These are phyloP conservation scores for Oasisia sp. DNA, from an alignment of 2,888 invertebrate species.

Conservation along the genomic window DNA sequence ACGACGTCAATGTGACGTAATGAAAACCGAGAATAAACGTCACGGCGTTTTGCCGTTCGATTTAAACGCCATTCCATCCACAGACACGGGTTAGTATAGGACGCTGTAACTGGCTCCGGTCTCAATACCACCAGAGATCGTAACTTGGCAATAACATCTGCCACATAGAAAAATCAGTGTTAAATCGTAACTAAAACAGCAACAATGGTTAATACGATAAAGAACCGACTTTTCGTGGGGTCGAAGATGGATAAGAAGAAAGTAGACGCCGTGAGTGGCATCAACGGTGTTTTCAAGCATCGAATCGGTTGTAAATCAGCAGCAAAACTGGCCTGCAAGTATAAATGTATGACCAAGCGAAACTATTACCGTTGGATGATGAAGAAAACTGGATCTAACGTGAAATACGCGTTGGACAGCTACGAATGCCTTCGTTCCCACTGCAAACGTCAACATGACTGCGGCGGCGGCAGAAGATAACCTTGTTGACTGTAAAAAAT, in stretches of 20 bases:
- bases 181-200: not conserved
- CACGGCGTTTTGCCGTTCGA: slow-evolving; percentile 6
- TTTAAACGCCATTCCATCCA: slow-evolving; percentile 5
- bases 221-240: not conserved
- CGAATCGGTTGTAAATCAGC: not conserved
- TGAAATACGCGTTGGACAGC: not conserved
- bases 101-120: not conserved
- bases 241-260: not conserved
- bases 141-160: not conserved
- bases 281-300: not conserved
- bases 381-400: not conserved
- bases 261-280: not conserved
- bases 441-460: not conserved
- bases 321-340: not conserved
- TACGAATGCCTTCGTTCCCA: not conserved
- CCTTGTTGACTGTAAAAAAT: not conserved
- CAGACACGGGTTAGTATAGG: not conserved
- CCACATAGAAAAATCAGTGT: not conserved
- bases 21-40: not conserved
- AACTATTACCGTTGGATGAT: not conserved
- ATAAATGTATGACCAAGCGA: not conserved
- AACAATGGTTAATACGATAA: not conserved
- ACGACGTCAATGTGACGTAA: not conserved
- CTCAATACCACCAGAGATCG: not conserved
- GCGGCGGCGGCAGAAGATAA: not conserved